Evolutionary conservation across 2,113 vertebrate genomes (phyloP).

Genomic region (Calidris pygmaea): DNA sequence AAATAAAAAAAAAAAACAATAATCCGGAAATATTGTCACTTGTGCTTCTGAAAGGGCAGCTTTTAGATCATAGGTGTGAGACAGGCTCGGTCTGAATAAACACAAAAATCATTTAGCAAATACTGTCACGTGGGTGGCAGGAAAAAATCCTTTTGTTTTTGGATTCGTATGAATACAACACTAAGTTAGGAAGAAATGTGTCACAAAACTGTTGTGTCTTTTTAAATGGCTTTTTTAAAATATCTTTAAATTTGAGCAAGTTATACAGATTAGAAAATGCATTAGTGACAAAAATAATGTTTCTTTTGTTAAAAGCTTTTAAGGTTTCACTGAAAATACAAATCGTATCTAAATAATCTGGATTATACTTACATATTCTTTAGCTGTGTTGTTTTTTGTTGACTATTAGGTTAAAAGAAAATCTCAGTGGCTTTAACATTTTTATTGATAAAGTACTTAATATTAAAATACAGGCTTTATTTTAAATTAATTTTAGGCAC

Average conservation of each 20-base stretch:
- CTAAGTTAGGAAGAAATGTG: slow-evolving; percentile 3
- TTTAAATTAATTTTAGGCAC: slow-evolving; percentile 39
- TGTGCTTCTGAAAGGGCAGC: background rate
- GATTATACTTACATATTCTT: background rate
- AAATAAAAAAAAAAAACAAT: background rate
- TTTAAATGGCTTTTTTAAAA: slow-evolving; percentile 17
- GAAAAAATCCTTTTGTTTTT: background rate
- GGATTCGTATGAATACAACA: background rate
- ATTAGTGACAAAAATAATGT: slow-evolving; percentile 33
- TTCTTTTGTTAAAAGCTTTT: slow-evolving; percentile 48
- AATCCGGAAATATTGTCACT: background rate
- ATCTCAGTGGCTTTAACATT: background rate
- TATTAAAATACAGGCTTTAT: background rate
- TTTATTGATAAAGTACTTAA: slow-evolving; percentile 17
- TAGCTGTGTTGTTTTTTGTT: background rate
- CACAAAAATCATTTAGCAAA: background rate
- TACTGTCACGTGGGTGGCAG: background rate
- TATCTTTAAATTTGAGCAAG: slow-evolving; percentile 25
- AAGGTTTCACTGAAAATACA: slow-evolving; percentile 34
- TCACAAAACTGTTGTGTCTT: background rate
- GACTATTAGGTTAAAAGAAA: background rate
- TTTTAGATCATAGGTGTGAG: background rate
- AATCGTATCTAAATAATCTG: slow-evolving; percentile 2
- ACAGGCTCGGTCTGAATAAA: background rate
- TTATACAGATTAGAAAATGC: slow-evolving; percentile 8